Conservation (phyloP, 1,140 invertebrate species). For the Elymnias hypermnestra region DNA sequence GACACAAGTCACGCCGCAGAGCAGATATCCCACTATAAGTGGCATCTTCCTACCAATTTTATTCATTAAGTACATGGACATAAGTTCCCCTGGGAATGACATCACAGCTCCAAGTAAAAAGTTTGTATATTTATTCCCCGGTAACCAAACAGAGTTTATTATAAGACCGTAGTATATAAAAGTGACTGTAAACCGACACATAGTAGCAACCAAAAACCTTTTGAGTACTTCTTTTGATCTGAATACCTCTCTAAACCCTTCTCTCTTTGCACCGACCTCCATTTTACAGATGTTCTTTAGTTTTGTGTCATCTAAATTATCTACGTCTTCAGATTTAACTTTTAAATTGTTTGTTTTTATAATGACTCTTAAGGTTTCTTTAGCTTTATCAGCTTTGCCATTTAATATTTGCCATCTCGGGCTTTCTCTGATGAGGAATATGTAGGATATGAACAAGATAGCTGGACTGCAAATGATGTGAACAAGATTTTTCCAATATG, state of each 20-base stretch:
- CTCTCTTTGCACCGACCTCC: slow-evolving; percentile 24
- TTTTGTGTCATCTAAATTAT: slow-evolving; percentile 28
- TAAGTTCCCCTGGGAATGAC: slow-evolving; percentile 82
- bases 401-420: slow-evolving; percentile 85
- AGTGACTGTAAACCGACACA: slow-evolving; percentile 80
- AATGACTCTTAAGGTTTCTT: slow-evolving; percentile 75
- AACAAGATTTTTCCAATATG: slow-evolving; percentile 84
- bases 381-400: slow-evolving; percentile 80
- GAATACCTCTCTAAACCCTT: slow-evolving; percentile 34
- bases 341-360: slow-evolving; percentile 78
- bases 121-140: slow-evolving; percentile 81
- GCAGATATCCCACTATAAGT: slow-evolving; percentile 74
- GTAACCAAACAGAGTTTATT: slow-evolving; percentile 84
- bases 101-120: slow-evolving; percentile 81
- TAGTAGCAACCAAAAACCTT: slow-evolving; percentile 46
- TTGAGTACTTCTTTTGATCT: slow-evolving; percentile 42
- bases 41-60: slow-evolving; percentile 78
- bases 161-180: slow-evolving; percentile 89
- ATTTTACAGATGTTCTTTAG: slow-evolving; percentile 40
- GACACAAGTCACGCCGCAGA: slow-evolving; percentile 69
- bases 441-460: slow-evolving; percentile 78
- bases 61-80: slow-evolving; percentile 79
- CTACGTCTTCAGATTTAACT: slow-evolving; percentile 33
- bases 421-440: slow-evolving; percentile 79
- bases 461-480: slow-evolving; percentile 81